Evolutionary conservation across 2,113 vertebrate genomes (phyloP), one percentile per base, ranked within the genome.

Genomic region (Cyanoramphus novaezelandiae): DNA sequence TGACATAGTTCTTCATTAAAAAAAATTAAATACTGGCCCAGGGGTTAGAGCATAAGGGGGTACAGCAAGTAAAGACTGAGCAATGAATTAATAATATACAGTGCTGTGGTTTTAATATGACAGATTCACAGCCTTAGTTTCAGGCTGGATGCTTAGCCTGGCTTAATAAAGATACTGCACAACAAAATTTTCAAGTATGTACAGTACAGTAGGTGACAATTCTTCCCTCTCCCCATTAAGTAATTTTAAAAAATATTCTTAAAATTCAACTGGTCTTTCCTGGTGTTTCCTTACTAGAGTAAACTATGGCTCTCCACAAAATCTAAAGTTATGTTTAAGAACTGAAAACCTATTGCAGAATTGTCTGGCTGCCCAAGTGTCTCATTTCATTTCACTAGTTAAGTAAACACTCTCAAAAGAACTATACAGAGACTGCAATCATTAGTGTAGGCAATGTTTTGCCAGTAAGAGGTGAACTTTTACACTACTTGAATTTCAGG

Each of bases 321-420:
- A 86, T 71, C 53, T 80, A 5, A n/a, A 46, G 57, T 47, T 62
- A 74, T 4, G 15, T 70, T 90, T 77, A 83, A 31, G 67, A 90
- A 67, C 8, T 43, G 41, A 80, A 92, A 77, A 78, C n/a, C 71
- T 69, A 31, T 69, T 83, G 63, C 67, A 65, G 10, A 14, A 49
- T n/a, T 88, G 41, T 21, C 25, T 77, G n/a, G 62, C 29, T 86
- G 68, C n/a, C 17, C 16, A 50, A 90, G 35, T n/a, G 31, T 59
- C 53, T 88, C 29, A 69, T 39, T 92, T 72, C 53, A 88, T 63
- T 90, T 81, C 63, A 12, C 21, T 17, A 77, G 37, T 44, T 88
- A 86, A 75, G 43, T 62, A 93, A 90, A 88, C 46, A 55, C 39
- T 72, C 55, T 80, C 49, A 31, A 86, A 86, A 91, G 28, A 27